Evolutionary conservation across 1,140 invertebrate species (phyloP).

Genomic region (Rhopalosiphum maidis): DNA sequence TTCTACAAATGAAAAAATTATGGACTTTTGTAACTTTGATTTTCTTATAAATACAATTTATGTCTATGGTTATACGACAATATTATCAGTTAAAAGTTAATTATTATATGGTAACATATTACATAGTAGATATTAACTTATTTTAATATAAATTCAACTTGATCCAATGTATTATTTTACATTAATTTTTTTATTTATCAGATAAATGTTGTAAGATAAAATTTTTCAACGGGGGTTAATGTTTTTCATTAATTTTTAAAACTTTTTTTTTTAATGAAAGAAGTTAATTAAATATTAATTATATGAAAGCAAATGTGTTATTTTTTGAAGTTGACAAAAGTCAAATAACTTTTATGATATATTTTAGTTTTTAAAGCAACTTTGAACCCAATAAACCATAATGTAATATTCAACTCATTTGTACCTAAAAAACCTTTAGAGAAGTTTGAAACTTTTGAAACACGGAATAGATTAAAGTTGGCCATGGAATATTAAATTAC

Average conservation of each 20-base stretch:
- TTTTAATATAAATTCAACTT: background rate
- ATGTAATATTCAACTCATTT: background rate
- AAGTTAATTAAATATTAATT: background rate
- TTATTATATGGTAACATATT: background rate
- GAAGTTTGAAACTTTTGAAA: constrained; percentile 4
- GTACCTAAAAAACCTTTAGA: background rate
- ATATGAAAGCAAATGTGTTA: background rate
- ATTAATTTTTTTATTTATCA: background rate
- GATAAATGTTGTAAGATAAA: background rate
- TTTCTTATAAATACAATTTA: too few species aligned
- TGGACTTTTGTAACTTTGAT: too few species aligned
- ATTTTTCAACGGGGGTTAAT: background rate
- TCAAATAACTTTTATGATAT: background rate
- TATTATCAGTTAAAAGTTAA: background rate
- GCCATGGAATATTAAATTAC: constrained; percentile 10
- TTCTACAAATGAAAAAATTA: too few species aligned
- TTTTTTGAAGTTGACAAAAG: background rate
- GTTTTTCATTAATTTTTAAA: background rate
- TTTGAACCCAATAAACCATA: background rate
- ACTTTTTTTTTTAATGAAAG: background rate
- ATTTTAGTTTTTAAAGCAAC: background rate
- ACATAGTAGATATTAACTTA: background rate
- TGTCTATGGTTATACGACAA: too few species aligned
- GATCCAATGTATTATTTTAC: background rate
- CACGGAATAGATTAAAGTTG: background rate